Base-by-base conservation (phyloP, 2,888 invertebrate genomes). In the Cecidostiba fungosa region DNA sequence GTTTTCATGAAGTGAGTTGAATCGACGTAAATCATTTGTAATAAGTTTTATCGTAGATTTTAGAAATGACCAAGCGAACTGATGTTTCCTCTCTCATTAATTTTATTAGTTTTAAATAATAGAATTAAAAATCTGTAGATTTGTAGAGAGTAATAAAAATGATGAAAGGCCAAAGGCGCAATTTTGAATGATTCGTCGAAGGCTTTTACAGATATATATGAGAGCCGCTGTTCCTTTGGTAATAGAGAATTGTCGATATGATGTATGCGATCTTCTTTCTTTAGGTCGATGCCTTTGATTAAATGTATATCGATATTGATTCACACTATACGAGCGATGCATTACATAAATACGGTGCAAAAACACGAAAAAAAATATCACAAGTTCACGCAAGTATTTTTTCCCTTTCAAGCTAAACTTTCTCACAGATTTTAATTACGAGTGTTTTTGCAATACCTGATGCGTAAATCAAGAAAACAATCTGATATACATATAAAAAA, bases 381-480 rank as follows among this genome's bases (percentile, higher is more conserved):
- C 69, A 76, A 39, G 3, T 50, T 74, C 82, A 76, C 66, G 62
- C 70, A 69, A 69, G 36, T 78, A 79, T 80, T 6, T 59, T 39
- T 43, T 77, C 73, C 77, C 86, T 86, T 86, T 43, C 77, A 81
- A 50, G 26, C 81, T 69, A 36, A 77, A 77, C 26, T 84, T 86
- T 84, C 59, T 82, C 84, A 85, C 62, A 16, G n/a, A 76, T 79
- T 84, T 81, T 77, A 77, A 81, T 77, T 69, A 62, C 29, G 36
- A 66, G 36, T 16, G 74, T 47, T 81, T 87, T 83, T 73, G 77
- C 82, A 86, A 81, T 87, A 83, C 70, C 50, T 84, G 72, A 10
- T 47, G 16, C n/a, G 8, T 77, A 81, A 79, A 80, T 86, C 66
- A 70, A 62, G n/a, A 69, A 78, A 85, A 74, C 50, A 76, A 85